Base-by-base conservation (phyloP, 2,113 vertebrate genomes). In the Pongo pygmaeus region DNA sequence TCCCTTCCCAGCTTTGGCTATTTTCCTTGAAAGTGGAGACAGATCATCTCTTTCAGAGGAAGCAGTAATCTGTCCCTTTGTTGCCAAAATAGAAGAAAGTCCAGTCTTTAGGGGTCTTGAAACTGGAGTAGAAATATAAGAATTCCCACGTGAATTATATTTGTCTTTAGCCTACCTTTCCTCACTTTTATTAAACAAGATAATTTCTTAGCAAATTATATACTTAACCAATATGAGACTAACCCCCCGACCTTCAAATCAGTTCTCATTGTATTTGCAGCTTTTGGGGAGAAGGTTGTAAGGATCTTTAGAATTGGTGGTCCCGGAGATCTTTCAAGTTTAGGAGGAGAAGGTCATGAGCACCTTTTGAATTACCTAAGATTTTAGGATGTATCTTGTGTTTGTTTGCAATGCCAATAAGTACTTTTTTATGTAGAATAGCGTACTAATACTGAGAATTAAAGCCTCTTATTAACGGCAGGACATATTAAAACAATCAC, bases 391-490 rank as follows among this genome's bases (percentile, higher is more conserved):
- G 10, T 32, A 43, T 32, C 79, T 77, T 95, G 30, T 23, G 52
- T 94, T 83, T n/a, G 85, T 95, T 96, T 74, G 59, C 27, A 79
- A 43, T 78, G 59, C 92, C 96, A 89, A 43, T 64, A 38, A 27
- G 25, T 50, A 35, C 84, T 97, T 92, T 89, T 46, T 2, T 84
- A 55, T 91, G 96, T 97, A 93, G 38, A 59, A 96, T 92, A 96
- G 89, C 94, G 96, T 98, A 85, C 89, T 92, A 92, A 38, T 90
- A 97, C 72, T 52, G 72, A 46, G 78, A 98, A 97, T 94, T 84
- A 97, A 97, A 93, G 38, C 32, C n/a, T 96, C 97, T 95, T 98
- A 93, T 97, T 93, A 98, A 98, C 50, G 3, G 75, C 94, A 77
- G 92, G 83, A 96, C 95, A 95, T 97, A 83, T 97, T 6, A 27